Evolutionary conservation across 2,888 invertebrate genomes (phyloP).

Genomic region (Melipona beecheii): DNA sequence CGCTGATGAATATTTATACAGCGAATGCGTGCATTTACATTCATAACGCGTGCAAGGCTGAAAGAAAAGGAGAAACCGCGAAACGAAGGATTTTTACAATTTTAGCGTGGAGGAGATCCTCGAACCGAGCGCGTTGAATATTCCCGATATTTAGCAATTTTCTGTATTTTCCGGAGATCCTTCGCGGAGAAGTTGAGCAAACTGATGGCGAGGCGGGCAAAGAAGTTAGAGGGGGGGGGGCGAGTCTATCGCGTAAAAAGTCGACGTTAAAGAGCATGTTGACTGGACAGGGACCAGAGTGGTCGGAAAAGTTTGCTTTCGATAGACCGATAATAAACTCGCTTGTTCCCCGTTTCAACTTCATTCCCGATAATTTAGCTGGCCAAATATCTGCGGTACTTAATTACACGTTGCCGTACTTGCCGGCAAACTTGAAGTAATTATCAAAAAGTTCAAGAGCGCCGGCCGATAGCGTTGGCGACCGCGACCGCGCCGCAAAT

Average conservation of each 20-base stretch:
- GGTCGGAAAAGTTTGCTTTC: conserved; percentile 41
- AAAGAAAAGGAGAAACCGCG: background rate
- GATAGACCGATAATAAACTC: conserved; percentile 42
- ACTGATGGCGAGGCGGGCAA: background rate
- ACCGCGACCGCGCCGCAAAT: conserved; percentile 19
- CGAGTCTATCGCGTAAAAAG: background rate
- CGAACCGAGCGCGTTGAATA: background rate
- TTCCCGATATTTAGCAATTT: background rate
- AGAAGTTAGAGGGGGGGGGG: too few relatives aligned
- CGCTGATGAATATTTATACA: background rate
- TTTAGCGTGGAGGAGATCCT: background rate
- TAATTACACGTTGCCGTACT: conserved; percentile 53
- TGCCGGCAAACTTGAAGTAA: conserved; percentile 39
- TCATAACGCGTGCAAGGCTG: too few relatives aligned
- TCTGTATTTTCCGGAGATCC: background rate
- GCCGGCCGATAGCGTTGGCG: conserved; percentile 11
- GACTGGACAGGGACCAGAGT: background rate
- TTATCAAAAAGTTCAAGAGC: conserved; percentile 49
- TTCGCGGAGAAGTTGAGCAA: background rate
- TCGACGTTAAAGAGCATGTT: background rate
- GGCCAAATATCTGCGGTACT: conserved; percentile 48
- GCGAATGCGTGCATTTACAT: too few relatives aligned
- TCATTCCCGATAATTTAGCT: conserved; percentile 51
- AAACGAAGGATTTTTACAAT: background rate
- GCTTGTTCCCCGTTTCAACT: conserved; percentile 39